A percentile compares a stretch with the other conserved stretches of the same genome.
Conservation (phyloP, 2,797 vertebrate genomes). For the Ctenochaetus hawaiiensis region DNA sequence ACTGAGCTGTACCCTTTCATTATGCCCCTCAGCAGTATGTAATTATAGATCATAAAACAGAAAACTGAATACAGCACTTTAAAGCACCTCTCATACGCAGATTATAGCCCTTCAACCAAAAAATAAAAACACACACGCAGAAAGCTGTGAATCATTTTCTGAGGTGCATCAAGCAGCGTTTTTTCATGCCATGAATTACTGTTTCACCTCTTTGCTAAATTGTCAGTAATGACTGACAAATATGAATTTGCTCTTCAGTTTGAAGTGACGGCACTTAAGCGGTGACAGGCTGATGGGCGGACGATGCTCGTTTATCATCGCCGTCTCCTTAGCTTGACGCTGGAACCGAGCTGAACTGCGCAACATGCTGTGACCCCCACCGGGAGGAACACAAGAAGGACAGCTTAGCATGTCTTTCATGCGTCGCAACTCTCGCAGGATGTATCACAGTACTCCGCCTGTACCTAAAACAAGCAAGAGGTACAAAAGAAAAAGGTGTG, state of each 20-base stretch:
- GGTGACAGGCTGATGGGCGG: constrained; percentile 54
- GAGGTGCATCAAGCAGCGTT: constrained; percentile 10
- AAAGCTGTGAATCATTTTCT: constrained; percentile 4
- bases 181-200: constrained; percentile 16
- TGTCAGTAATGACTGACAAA: constrained; percentile 55
- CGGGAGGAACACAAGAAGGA: constrained; percentile 79
- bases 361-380: constrained; percentile 60
- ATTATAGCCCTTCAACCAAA: constrained; percentile 42
- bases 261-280: constrained; percentile 35
- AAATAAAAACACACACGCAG: constrained; percentile 28
- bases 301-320: constrained; percentile 41
- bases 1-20: constrained; percentile 33
- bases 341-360: constrained; percentile 48
- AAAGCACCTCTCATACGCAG: constrained; percentile 28
- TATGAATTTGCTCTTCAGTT: constrained; percentile 43
- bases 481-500: constrained; percentile 35
- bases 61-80: constrained; percentile 21
- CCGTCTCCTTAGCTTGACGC: constrained; percentile 43
- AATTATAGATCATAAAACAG: constrained; percentile 50
- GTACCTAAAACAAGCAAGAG: constrained; percentile 71
- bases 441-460: constrained; percentile 62
- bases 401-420: constrained; percentile 82
- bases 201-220: constrained; percentile 47
- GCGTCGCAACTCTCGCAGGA: constrained; percentile 64
- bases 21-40: constrained; percentile 16